Conservation (phyloP, 2,113 vertebrate genomes). For the Corvus cornix region DNA sequence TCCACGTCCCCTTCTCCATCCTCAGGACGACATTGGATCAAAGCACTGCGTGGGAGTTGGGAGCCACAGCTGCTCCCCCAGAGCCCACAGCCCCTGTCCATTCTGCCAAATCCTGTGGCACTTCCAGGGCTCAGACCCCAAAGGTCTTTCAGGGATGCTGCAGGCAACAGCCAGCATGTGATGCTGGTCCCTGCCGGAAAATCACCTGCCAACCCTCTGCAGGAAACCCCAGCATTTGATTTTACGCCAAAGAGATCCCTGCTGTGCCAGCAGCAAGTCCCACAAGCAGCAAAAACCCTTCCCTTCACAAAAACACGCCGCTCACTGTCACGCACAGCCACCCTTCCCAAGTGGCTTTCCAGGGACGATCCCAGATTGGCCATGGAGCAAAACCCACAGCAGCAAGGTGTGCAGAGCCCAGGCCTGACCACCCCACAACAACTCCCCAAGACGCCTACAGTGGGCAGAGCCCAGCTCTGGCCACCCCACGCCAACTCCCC, state of each 20-base stretch:
- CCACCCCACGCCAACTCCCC: accelerated
- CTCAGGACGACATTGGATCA: background rate
- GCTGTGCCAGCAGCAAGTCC: background rate
- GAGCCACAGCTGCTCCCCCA: background rate
- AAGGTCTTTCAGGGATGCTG: background rate
- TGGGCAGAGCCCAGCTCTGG: accelerated
- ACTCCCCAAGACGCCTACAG: accelerated
- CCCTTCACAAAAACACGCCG: accelerated
- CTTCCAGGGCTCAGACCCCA: background rate
- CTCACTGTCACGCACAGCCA: accelerated
- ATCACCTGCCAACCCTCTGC: background rate
- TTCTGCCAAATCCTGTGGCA: background rate
- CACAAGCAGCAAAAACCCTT: background rate
- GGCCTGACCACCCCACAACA: background rate
- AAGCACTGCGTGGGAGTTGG: accelerated
- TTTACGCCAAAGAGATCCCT: background rate
- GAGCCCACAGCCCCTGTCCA: background rate
- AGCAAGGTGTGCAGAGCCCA: background rate
- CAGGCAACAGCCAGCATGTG: background rate
- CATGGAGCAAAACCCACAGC: background rate
- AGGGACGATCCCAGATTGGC: accelerated
- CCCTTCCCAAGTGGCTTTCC: background rate
- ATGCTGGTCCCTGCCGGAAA: background rate
- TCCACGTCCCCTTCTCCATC: background rate
- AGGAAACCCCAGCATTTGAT: background rate